Conservation (phyloP, 2,888 invertebrate species). For the Xanthostigma xanthostigma region DNA sequence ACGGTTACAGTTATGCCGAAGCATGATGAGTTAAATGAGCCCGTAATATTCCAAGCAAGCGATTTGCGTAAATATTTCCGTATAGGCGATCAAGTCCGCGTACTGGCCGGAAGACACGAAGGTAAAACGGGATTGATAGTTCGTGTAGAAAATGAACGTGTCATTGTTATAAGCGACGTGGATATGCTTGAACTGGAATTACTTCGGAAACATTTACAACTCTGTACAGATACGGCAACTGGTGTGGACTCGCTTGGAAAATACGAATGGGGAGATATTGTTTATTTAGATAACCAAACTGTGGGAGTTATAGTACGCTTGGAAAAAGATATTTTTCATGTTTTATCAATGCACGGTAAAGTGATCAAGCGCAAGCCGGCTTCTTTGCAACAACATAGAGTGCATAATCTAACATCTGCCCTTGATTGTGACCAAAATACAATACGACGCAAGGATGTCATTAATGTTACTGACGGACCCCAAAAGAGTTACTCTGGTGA, state of each 20-base stretch:
- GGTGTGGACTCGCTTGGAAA: slow-evolving; percentile 97
- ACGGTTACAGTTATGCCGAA: slow-evolving; percentile 96
- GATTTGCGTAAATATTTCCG: slow-evolving; percentile 92
- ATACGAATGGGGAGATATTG: slow-evolving; percentile 97
- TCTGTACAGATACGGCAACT: slow-evolving; percentile 96
- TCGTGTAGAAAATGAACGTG: slow-evolving; percentile 80
- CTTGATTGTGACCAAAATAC: slow-evolving; percentile 90
- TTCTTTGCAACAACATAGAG: slow-evolving; percentile 80
- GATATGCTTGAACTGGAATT: slow-evolving; percentile 96
- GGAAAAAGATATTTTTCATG: slow-evolving; percentile 94
- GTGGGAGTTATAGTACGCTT: slow-evolving; percentile 95
- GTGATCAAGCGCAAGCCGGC: slow-evolving; percentile 88
- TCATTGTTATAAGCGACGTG: slow-evolving; percentile 90
- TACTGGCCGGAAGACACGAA: slow-evolving; percentile 74
- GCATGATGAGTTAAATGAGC: slow-evolving; percentile 79
- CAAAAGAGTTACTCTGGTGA: slow-evolving; percentile 87
- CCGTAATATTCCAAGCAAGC: slow-evolving; percentile 34
- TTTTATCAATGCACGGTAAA: slow-evolving; percentile 94
- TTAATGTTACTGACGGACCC: slow-evolving; percentile 94
- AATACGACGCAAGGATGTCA: slow-evolving; percentile 86
- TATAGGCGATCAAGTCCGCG: slow-evolving; percentile 96
- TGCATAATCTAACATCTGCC: slow-evolving; percentile 81
- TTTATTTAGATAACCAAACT: slow-evolving; percentile 87
- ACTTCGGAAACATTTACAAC: slow-evolving; percentile 82
- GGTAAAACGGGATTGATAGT: slow-evolving; percentile 96